Conservation (phyloP, 1,140 invertebrate genomes). For the Drosophila willistoni region DNA sequence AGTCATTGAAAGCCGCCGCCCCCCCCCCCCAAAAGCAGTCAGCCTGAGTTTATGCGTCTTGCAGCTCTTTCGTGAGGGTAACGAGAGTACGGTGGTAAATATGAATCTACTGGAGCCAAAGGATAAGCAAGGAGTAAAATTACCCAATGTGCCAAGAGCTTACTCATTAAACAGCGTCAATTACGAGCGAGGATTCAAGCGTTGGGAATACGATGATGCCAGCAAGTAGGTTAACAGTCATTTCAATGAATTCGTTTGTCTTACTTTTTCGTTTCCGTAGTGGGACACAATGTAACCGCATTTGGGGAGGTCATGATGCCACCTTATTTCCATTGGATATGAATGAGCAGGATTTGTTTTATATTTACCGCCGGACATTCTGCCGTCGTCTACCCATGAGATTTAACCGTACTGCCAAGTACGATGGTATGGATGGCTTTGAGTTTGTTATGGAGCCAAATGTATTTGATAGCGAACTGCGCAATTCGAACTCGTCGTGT, state of each 20-base stretch:
- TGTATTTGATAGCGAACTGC: constrained; percentile 84
- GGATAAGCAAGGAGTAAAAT: constrained; percentile 39
- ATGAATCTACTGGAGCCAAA: constrained; percentile 83
- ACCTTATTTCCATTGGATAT: constrained; percentile 85
- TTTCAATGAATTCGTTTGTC: too few species aligned
- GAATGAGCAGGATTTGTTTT: constrained; percentile 84
- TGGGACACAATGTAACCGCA: constrained; percentile 85
- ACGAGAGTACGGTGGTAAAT: constrained; percentile 84
- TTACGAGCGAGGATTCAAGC: constrained; percentile 85
- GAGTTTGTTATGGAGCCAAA: constrained; percentile 84
- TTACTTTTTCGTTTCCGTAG: constrained; percentile 22
- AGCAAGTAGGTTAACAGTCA: constrained; percentile 53
- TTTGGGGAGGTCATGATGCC: constrained; percentile 87
- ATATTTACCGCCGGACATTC: constrained; percentile 87
- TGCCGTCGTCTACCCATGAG: constrained; percentile 86
- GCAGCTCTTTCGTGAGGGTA: constrained; percentile 86
- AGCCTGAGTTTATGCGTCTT: constrained; percentile 18
- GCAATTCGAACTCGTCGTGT: constrained; percentile 63
- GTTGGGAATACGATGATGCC: constrained; percentile 85
- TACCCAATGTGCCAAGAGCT: constrained; percentile 53
- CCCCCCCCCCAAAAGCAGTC: neutral
- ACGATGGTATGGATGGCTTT: constrained; percentile 72
- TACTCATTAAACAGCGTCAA: constrained; percentile 85
- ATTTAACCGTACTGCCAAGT: constrained; percentile 74
- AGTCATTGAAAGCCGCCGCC: constrained; percentile 67